These are phyloP conservation scores for Corythornis madagascariensis DNA, from an alignment of 2,113 vertebrate genomes.

Conservation along the genomic window DNA sequence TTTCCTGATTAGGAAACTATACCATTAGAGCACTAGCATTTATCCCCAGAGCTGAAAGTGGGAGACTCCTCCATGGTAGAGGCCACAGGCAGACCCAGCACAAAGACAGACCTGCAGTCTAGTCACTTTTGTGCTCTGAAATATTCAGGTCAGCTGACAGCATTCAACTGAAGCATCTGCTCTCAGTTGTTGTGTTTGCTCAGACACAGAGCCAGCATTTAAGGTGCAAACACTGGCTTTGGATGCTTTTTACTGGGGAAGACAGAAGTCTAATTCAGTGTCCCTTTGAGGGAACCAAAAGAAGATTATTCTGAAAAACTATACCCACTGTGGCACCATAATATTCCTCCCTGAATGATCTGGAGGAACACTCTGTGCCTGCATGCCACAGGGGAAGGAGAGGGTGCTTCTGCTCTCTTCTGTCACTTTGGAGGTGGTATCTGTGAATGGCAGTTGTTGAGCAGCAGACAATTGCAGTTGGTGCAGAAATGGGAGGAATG, in stretches of 20 bases:
- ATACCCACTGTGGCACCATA: neutral
- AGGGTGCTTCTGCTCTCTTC: neutral
- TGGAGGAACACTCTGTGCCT: neutral
- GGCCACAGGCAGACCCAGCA: neutral
- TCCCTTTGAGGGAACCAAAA: neutral
- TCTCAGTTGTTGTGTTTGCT: neutral
- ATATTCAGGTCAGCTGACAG: neutral
- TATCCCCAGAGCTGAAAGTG: neutral
- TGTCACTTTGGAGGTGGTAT: neutral
- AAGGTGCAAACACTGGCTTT: neutral
- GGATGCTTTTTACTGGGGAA: neutral
- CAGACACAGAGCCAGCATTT: neutral
- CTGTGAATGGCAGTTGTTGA: neutral
- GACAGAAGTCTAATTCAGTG: neutral
- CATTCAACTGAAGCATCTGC: neutral
- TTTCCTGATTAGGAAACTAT: neutral
- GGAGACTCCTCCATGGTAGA: neutral
- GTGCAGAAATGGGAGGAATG: slow-evolving; percentile 54
- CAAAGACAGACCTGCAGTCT: neutral
- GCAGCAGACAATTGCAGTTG: neutral
- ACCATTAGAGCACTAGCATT: neutral
- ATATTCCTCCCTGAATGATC: neutral
- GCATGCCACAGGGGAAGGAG: accelerated
- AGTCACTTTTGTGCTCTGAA: neutral
- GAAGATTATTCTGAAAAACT: neutral